A percentile compares a stretch with the other conserved stretches of the same genome.
Conservation (phyloP, 2,888 invertebrate species). For the Harpalus rubripes region DNA sequence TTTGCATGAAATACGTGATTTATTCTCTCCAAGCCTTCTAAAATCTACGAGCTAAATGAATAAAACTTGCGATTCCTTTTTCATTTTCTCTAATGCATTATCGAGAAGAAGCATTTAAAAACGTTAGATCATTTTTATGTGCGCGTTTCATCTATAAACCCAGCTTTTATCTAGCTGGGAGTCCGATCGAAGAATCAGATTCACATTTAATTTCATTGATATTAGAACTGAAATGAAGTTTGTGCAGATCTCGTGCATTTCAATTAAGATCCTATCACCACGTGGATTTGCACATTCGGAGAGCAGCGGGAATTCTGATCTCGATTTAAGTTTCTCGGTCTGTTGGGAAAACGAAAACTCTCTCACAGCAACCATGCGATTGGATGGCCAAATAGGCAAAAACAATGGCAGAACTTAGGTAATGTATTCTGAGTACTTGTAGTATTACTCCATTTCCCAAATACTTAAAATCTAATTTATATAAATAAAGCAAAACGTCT, state of each 20-base stretch:
- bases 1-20: not conserved
- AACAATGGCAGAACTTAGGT: no score
- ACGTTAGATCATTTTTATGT: slow-evolving; percentile 41
- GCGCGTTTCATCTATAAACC: slow-evolving; percentile 11
- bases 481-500: no score
- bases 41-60: slow-evolving; percentile 4
- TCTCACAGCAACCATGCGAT: not conserved
- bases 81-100: slow-evolving; percentile 22
- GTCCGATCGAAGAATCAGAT: slow-evolving; percentile 48
- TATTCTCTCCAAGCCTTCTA: not conserved
- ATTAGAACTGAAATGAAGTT: slow-evolving; percentile 62
- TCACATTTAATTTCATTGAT: slow-evolving; percentile 64
- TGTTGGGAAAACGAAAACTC: not conserved
- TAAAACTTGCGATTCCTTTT: slow-evolving; percentile 1
- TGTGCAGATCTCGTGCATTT: slow-evolving; percentile 64
- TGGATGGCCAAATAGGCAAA: not conserved
- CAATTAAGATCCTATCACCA: slow-evolving; percentile 59
- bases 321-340: slow-evolving; percentile 4
- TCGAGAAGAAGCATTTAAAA: slow-evolving; percentile 36
- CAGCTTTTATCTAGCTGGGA: slow-evolving; percentile 19
- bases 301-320: not conserved
- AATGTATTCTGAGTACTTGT: no score
- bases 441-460: no score
- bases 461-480: no score
- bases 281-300: slow-evolving; percentile 55